Percentiles rank a stretch among this genome's conserved stretches.
Evolutionary conservation across 2,113 vertebrate genomes (phyloP).

Genomic region (Clarias batrachus): DNA sequence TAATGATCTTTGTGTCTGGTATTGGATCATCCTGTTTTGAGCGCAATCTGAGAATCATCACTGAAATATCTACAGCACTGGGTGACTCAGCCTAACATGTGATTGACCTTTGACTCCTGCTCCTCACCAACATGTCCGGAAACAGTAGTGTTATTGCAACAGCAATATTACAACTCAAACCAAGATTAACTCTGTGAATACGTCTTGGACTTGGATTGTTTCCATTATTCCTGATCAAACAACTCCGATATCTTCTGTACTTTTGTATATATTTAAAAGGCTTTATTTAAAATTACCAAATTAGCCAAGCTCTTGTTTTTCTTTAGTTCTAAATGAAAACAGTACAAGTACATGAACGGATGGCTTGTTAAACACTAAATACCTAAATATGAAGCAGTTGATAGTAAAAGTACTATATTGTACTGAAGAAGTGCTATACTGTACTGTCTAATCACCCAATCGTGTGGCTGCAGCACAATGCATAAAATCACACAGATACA

Average conservation of each 20-base stretch:
- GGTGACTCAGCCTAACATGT: background rate
- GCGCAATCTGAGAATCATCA: background rate
- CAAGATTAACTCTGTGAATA: background rate
- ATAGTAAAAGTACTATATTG: background rate
- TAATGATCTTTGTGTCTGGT: constrained; percentile 3
- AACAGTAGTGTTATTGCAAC: background rate
- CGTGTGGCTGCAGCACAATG: too few species aligned
- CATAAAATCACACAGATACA: too few species aligned
- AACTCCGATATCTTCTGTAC: background rate
- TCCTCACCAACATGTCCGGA: background rate
- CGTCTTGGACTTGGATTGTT: too few species aligned
- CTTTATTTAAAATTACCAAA: background rate
- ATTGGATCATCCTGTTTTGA: background rate
- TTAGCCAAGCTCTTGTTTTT: background rate
- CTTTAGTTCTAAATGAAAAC: background rate
- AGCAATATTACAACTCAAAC: background rate
- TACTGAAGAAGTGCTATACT: too few species aligned
- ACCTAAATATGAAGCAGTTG: background rate
- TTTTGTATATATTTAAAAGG: background rate
- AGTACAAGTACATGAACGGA: background rate
- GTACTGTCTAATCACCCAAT: too few species aligned
- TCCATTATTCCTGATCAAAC: background rate
- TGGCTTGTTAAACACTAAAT: background rate
- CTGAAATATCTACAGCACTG: background rate
- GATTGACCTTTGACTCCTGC: constrained; percentile 2